phyloP scores from a whole-genome alignment of 2,797 vertebrate species.

The Hydrophis major region DNA sequence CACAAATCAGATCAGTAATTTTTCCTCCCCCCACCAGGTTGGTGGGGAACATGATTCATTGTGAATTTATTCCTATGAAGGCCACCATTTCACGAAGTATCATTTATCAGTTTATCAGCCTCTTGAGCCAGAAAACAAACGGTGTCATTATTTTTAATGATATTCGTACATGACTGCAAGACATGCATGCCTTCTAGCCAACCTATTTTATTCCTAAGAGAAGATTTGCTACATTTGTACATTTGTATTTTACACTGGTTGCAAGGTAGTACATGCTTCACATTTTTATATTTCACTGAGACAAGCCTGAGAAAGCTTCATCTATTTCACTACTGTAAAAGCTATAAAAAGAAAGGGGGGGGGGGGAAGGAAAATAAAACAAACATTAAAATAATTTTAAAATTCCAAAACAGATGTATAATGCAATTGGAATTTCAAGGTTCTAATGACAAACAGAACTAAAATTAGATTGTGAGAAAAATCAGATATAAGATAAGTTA shows the following conservation, averaged over 20 bases:
- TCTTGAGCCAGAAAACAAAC: conserved; percentile 43
- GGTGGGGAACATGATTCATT: conserved; percentile 44
- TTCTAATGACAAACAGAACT: neutral
- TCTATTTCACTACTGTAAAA: neutral
- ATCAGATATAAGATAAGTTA: neutral
- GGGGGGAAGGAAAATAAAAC: neutral
- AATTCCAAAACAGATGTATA: neutral
- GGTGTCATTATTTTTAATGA: conserved; percentile 30
- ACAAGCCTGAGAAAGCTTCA: neutral
- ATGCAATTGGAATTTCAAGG: neutral
- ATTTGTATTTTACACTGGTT: neutral
- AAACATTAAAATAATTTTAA: neutral
- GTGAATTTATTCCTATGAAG: conserved; percentile 51
- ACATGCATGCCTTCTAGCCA: neutral
- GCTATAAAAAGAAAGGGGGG: neutral
- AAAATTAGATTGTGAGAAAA: neutral
- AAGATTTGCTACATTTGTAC: neutral
- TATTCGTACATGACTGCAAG: neutral
- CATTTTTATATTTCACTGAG: neutral
- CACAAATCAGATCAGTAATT: conserved; percentile 58
- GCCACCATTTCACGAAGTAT: conserved; percentile 45
- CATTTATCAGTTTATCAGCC: conserved; percentile 58
- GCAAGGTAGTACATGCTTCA: neutral
- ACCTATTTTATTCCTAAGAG: neutral
- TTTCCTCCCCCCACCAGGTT: conserved; percentile 29